Evolutionary conservation across 2,797 vertebrate genomes (phyloP).

Genomic region (Prunella strophiata): DNA sequence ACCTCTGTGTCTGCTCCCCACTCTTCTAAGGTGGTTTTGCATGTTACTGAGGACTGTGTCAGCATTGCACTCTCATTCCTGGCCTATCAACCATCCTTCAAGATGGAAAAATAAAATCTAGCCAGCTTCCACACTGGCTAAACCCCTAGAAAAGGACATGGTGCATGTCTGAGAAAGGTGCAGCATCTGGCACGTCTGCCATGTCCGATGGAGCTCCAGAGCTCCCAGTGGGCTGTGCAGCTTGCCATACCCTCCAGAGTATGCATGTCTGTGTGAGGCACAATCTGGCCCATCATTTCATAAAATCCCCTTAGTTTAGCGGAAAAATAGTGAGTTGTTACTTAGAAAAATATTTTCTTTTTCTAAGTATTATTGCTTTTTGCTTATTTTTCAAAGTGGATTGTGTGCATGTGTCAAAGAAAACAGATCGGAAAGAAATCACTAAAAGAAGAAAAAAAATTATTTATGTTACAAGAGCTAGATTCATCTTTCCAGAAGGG

Average conservation of each 20-base stretch:
- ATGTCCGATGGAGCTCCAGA: neutral
- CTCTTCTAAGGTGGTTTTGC: fast-evolving
- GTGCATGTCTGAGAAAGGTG: neutral
- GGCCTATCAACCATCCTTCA: neutral
- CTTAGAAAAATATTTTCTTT: neutral
- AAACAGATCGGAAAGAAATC: neutral
- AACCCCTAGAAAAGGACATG: neutral
- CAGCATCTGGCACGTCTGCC: neutral
- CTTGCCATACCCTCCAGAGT: constrained; percentile 12
- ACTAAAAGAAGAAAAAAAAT: neutral
- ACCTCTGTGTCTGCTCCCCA: fast-evolving
- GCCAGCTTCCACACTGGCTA: neutral
- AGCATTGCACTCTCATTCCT: neutral
- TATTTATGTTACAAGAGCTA: neutral
- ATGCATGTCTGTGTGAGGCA: neutral
- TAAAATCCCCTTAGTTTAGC: neutral
- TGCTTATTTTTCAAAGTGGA: neutral
- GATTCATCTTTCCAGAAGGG: neutral
- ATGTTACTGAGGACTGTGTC: neutral
- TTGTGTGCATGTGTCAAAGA: neutral
- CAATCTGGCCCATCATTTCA: constrained; percentile 24
- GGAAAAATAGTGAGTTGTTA: neutral
- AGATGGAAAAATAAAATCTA: neutral
- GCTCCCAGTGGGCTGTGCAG: neutral
- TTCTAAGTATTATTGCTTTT: neutral